Percentiles rank a stretch among this genome's conserved stretches.
phyloP scores from a whole-genome alignment of 2,888 invertebrate species.

The Cataglyphis cursor region DNA sequence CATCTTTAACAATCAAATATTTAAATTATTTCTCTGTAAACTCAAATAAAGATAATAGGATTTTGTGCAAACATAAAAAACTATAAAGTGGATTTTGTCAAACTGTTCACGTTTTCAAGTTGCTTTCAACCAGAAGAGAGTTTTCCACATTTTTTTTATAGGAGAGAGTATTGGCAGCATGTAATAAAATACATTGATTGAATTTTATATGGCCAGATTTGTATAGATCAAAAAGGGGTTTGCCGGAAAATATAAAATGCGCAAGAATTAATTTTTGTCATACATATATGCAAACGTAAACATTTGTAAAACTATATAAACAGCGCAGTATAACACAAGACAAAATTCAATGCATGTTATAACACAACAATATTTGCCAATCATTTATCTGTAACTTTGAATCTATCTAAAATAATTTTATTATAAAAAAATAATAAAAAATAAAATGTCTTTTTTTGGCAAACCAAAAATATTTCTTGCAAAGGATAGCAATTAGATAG shows the following conservation, averaged over 20 bases:
- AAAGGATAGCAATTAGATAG: background rate
- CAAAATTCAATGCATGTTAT: background rate
- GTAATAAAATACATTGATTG: conserved; percentile 12
- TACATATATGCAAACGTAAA: conserved; percentile 2
- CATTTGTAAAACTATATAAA: background rate
- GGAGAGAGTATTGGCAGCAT: background rate
- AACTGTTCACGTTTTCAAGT: background rate
- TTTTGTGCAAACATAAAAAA: background rate
- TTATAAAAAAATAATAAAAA: background rate
- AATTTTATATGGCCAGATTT: conserved; percentile 5
- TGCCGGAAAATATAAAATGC: background rate
- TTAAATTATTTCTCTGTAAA: conserved; percentile 8
- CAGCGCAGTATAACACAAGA: background rate
- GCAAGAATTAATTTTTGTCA: conserved; percentile 21
- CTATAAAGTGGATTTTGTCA: background rate
- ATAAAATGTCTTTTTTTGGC: background rate
- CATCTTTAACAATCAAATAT: conserved; percentile 2
- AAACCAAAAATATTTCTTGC: conserved; percentile 7
- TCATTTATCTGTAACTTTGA: background rate
- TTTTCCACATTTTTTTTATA: background rate
- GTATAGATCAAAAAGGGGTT: background rate
- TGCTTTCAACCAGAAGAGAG: background rate
- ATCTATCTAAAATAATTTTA: background rate
- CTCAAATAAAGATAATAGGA: background rate
- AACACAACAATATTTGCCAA: conserved; percentile 15